Base-by-base conservation (phyloP, 2,888 invertebrate genomes). In the Trypoxylon attenuatum region DNA sequence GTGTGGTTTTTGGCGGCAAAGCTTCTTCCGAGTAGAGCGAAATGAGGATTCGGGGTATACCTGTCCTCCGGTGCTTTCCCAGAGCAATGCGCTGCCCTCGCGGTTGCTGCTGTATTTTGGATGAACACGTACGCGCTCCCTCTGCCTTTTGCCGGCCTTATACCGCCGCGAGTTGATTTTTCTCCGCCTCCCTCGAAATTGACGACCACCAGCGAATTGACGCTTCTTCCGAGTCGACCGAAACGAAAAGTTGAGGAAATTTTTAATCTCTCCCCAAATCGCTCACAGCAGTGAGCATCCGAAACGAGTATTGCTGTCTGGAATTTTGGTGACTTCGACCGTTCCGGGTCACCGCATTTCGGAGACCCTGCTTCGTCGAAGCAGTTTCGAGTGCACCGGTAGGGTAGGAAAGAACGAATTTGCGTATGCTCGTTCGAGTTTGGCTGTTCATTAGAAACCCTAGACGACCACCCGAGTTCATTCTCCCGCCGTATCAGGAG, bases 1-100 rank as follows among this genome's bases (percentile, higher is more conserved):
- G 72, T 67, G 75, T 71, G 76, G 70, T 76, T 72, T 73, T 76
- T 67, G 70, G 64, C 62, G 69, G 58, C 60, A 67, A 69, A 64
- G 54, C 54, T 68, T 66, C 33, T 46, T 47, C 39, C 49, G 21
- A 4, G 41, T n/a, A 29, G 38, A n/a, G 8, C 10, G 22, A 49
- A 57, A 19, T 38, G 43, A 58, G 42, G 27, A 25, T 63, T 59
- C 18, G 16, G n/a, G 18, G 23, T 16, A 42, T 13, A 22, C 42
- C 41, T 15, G 50, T 27, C 22, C 13, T 22, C 27, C 13, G 27
- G 21, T n/a, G n/a, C 42, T 41, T 23, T 16, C 46, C 13, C 23
- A 13, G 13, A 22, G 25, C 16, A 8, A 43, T 42, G 41, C 18
- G 18, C 50, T 38, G 4, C 22, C 23, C 19, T 16, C 41, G 19